Base-by-base conservation (phyloP, 2,797 vertebrate species). In the Lindbergichthys nudifrons region DNA sequence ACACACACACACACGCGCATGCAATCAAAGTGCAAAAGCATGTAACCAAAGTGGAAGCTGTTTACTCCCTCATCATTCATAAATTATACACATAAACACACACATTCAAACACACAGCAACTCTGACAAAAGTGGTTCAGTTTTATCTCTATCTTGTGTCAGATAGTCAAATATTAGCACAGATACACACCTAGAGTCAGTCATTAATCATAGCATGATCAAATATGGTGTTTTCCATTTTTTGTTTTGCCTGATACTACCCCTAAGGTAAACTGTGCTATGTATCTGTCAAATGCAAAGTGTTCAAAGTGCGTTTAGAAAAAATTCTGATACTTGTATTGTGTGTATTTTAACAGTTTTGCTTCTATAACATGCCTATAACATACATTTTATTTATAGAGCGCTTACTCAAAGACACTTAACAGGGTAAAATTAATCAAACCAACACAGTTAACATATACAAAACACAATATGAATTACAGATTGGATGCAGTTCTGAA, bases 1-100 rank as follows among this genome's bases (percentile, higher is more conserved):
- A 47, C 42, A 51, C 43, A 41, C 26, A 65, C 43, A 51, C 16
- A 51, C 18, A 60, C 23, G 46, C 36, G 19, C 43, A 54, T 11
- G 51, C 51, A 42, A 30, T 73, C 23, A 83, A 84, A 92, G 89
- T 88, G 88, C 86, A 91, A 88, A 92, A 86, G 51, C 84, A 72
- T 92, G 91, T 91, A 42, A 41, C 47, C 45, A 73, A 88, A 85
- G 75, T 32, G 76, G 58, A 65, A 68, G 70, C 81, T 88, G 86
- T 91, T 89, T 87, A 88, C 79, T 79, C 68, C 79, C 67, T 45
- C 56, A 15, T 69, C 60, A 45, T 53, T 81, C 79, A 89, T 90
- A 60, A 90, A 90, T 90, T 46, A 92, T 82, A 75, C 57, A 76
- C 42, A 36, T 4, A 79, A 70, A 83, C 75, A 79, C 62, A 58